Base-by-base conservation (phyloP, 2,113 vertebrate species). In the Rafetus swinhoei region DNA sequence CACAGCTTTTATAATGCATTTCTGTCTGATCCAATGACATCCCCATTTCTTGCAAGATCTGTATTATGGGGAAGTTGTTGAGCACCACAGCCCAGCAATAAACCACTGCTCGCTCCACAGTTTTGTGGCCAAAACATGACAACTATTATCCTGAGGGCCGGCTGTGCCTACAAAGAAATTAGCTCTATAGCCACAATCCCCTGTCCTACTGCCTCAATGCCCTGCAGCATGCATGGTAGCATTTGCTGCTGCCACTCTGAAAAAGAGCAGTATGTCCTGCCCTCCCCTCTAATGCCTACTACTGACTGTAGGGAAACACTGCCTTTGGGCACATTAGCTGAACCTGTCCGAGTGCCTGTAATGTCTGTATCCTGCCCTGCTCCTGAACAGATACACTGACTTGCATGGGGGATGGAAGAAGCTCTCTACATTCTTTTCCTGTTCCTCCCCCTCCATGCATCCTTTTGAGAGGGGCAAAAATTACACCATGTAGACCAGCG, bases 121-220 rank as follows among this genome's bases (percentile, higher is more conserved):
- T 53, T 32, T 18, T 0, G 3, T 45, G 11, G 53, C 55, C 52
- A 14, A 74, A 55, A 39, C 29, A 27, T 0, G 1, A 25, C 10
- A 19, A n/a, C 15, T 39, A 0, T 0, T 5, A 60, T 50, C 54
- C 3, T 13, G 32, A 0, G 0, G n/a, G 12, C n/a, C 35, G n/a
- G n/a, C 69, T 72, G n/a, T 35, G 32, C 65, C 65, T 35, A 19
- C 35, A 72, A 9, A 21, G 27, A 62, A 62, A 72, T 9, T 35
- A 35, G 69, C n/a, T 18, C 69, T 35, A n/a, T 21, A 39, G n/a
- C 19, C 18, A n/a, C 35, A 39, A 35, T 72, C 18, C 3, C 32
- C 35, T 72, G 16, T 16, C 56, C n/a, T 55, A 84, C 45, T 79
- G 0, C 32, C 27, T 29, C 11, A 69, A 6, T 15, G 6, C 24